Evolutionary conservation across 2,113 vertebrate genomes (phyloP), one percentile per base, ranked within the genome.

Genomic region (Sinosuthora webbiana): DNA sequence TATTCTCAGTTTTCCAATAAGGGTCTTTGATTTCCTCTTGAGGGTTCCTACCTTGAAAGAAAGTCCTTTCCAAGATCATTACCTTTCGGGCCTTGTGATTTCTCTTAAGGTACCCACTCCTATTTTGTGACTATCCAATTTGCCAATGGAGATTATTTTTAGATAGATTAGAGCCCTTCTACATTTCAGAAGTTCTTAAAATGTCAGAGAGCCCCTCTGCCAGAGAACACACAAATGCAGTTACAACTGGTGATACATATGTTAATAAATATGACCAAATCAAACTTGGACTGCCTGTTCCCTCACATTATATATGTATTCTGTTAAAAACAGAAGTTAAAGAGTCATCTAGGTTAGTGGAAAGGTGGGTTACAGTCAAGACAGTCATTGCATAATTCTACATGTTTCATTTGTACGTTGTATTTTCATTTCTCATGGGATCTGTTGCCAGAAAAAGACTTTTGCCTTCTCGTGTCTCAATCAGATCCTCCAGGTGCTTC

Each of bases 221-320:
- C 56, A 52, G 50, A 67, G 31, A 89, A 65, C 13, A 49, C 28
- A 53, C 17, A 92, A 67, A 50, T 7, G 18, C 14, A 28, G 31
- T 45, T 67, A 75, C 27, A 47, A 21, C 3, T 39, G 37, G 11
- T 28, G 23, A 17, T 1, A 16, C 0, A 2, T 3, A 3, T n/a
- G n/a, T 64, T 90, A 50, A 45, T 35, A 89, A 92, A 81, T 57
- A 75, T 9, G 13, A 55, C 14, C 37, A 59, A 67, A 63, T 35
- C 39, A 70, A 19, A 37, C 17, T 20, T 56, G 37, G 9, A 35
- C 42, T 89, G 9, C 19, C 49, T 65, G 5, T 57, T 90, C 16
- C 10, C 4, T 85, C 17, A 60, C 13, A 13, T 75, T 71, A 18
- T 20, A 19, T 7, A 30, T 20, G 6, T 44, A 59, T 44, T 85